Percentiles rank a stretch among this genome's conserved stretches.
Conservation (phyloP, 2,113 vertebrate genomes). For the Saguinus midas region DNA sequence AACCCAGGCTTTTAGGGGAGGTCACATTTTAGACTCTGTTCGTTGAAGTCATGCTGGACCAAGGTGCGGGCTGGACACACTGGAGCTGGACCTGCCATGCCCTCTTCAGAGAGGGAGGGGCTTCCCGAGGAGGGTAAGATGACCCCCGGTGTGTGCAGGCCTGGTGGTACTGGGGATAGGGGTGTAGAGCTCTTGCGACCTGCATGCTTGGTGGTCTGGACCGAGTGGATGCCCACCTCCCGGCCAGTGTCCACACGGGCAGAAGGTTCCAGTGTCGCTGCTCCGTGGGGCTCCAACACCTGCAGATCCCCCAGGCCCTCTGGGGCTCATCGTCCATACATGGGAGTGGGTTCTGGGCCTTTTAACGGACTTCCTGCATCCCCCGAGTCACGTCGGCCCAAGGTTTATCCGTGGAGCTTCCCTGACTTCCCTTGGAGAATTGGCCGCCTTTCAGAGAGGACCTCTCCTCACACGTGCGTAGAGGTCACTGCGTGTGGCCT, state of each 20-base stretch:
- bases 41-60: rapidly evolving
- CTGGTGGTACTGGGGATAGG: rapidly evolving
- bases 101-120: neutral
- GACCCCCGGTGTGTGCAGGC: rapidly evolving
- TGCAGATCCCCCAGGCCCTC: neutral
- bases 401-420: neutral
- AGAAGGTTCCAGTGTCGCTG: neutral
- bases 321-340: neutral
- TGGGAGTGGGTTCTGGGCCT: neutral
- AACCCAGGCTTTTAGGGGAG: neutral
- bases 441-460: neutral
- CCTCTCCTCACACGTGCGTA: neutral
- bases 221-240: rapidly evolving
- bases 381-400: too few species aligned
- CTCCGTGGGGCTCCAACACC: neutral
- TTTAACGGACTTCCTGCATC: neutral
- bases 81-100: neutral
- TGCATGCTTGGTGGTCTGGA: neutral
- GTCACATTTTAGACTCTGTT: neutral
- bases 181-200: rapidly evolving
- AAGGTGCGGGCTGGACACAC: too few species aligned
- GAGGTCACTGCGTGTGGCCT: rapidly evolving
- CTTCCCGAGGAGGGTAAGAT: rapidly evolving
- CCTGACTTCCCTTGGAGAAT: neutral
- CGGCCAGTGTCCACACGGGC: rapidly evolving